These are phyloP conservation scores for Cydia pomonella DNA, from an alignment of 1,140 invertebrate genomes.

Conservation along the genomic window DNA sequence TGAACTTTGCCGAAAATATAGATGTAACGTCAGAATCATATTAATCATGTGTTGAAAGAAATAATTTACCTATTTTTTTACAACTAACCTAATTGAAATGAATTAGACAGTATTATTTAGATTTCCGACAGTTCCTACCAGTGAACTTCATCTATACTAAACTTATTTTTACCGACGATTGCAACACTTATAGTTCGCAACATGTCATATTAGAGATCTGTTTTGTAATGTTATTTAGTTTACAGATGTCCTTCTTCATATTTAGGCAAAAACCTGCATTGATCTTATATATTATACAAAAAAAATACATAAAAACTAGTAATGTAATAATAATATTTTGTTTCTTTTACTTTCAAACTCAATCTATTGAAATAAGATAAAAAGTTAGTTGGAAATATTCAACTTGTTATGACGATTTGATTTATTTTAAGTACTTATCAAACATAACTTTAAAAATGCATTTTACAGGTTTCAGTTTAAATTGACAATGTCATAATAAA, in stretches of 20 bases:
- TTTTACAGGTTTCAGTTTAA: neutral
- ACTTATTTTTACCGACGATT: constrained; percentile 73
- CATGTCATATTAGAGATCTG: constrained; percentile 73
- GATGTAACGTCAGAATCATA: neutral
- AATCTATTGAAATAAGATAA: constrained; percentile 30
- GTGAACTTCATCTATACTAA: constrained; percentile 57
- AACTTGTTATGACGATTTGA: constrained; percentile 5
- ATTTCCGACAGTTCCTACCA: neutral
- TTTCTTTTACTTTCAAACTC: neutral
- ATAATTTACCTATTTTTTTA: neutral
- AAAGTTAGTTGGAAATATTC: constrained; percentile 3
- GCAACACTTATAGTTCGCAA: constrained; percentile 77
- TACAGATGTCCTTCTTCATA: constrained; percentile 45
- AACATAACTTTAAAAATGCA: neutral
- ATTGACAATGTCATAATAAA: constrained; percentile 7
- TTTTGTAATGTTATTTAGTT: constrained; percentile 45
- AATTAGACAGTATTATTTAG: neutral
- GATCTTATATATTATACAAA: constrained; percentile 14
- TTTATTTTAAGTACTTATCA: constrained; percentile 1
- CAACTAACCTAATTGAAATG: no score
- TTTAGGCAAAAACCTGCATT: neutral
- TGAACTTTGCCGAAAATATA: neutral
- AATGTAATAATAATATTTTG: no score
- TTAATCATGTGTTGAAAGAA: neutral
- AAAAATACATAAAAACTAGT: constrained; percentile 36